phyloP scores from a whole-genome alignment of 2,113 vertebrate species.

The Tachuris rubrigastra region DNA sequence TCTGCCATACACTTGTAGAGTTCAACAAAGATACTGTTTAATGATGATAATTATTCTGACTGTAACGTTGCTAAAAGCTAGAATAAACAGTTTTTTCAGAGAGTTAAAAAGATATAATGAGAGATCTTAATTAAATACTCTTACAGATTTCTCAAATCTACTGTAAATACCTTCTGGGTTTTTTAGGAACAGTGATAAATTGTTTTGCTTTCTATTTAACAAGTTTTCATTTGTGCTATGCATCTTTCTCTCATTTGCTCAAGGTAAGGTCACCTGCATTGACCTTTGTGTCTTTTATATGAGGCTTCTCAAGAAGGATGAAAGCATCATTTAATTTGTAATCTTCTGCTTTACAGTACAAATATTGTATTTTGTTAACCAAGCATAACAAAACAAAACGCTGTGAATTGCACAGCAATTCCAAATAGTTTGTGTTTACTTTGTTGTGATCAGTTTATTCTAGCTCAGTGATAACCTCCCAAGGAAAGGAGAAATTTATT shows the following conservation, averaged over 20 bases:
- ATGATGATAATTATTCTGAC: conserved; percentile 25
- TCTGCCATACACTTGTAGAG: neutral
- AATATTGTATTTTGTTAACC: neutral
- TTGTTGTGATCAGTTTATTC: neutral
- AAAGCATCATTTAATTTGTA: neutral
- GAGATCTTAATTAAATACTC: conserved; percentile 58
- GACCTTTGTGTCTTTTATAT: neutral
- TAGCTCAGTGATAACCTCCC: neutral
- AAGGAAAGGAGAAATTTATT: neutral
- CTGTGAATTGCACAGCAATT: neutral
- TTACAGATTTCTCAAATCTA: conserved; percentile 53
- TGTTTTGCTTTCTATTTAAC: conserved; percentile 49
- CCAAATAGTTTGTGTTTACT: neutral
- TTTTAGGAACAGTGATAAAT: conserved; percentile 31
- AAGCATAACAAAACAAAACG: neutral
- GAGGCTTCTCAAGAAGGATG: neutral
- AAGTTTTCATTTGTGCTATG: conserved; percentile 51
- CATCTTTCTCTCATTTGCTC: conserved; percentile 21
- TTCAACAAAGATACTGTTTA: conserved; percentile 35
- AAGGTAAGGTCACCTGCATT: neutral
- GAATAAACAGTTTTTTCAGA: conserved; percentile 53
- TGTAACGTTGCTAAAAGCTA: conserved; percentile 7
- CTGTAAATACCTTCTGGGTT: conserved; percentile 47
- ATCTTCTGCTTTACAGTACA: neutral
- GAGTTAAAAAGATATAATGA: conserved; percentile 18